Evolutionary conservation across 2,113 vertebrate species (phyloP), one percentile per base, ranked within the genome.

Genomic region (Xenus cinereus): DNA sequence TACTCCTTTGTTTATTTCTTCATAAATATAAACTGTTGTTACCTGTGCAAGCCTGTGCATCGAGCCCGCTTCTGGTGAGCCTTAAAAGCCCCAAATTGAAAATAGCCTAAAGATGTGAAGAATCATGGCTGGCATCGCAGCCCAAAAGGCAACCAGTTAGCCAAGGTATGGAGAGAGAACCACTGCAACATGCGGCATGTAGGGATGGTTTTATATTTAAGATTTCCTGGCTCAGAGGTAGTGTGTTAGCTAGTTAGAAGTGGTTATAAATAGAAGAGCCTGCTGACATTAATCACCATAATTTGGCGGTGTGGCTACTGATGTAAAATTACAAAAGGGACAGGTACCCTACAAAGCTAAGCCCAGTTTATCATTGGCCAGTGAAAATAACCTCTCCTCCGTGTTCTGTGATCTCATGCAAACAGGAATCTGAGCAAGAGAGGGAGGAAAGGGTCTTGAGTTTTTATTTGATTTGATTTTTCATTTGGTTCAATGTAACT

Each of bases 401-500:
- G 20, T 76, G 32, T 90, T 84, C 90, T 95, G 60, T 89, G 84
- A 83, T 89, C 75, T 93, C 50, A 60, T 56, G 60, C 60, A 83
- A 93, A 94, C 2, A 1, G 54, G 32, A 88, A 82, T 77, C 50
- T 84, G 53, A 89, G 73, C 10, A 2, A 53, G 73, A 63, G 11
- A 75, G 37, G 27, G 39, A 91, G 43, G 76, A 94, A 82, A 39
- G 48, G 74, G 54, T 57, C 39, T 17, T 73, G 71, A 2, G 9
- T 92, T 89, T 94, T 87, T 24, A 82, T 87, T 76, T 82, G 30
- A 94, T 81, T 92, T 83, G 56, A 56, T 95, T 97, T 97, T 94
- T 95, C 90, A 85, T 96, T 95, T 91, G 54, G 67, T 95, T 95
- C 90, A 78, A 68, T 95, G 94, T 93, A 96, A 97, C 95, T 97